phyloP scores from a whole-genome alignment of 23 tunicate species.

The Oikopleura albicans region DNA sequence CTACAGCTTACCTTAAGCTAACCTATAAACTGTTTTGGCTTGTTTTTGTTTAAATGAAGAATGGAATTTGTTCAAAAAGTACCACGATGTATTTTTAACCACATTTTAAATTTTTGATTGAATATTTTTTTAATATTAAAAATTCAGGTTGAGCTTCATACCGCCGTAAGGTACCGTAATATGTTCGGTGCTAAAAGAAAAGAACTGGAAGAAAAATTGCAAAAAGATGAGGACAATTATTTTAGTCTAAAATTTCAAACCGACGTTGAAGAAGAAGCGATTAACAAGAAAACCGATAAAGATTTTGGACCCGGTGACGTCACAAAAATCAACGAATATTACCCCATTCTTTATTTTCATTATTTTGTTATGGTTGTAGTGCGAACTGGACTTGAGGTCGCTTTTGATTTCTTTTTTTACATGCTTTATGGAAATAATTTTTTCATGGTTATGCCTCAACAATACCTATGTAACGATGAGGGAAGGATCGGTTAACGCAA shows the following conservation, averaged over 20 bases:
- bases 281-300: not conserved
- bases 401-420: not conserved
- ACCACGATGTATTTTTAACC: too few relatives aligned
- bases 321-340: not conserved
- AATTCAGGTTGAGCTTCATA: not conserved
- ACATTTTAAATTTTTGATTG: too few relatives aligned
- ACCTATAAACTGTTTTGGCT: too few relatives aligned
- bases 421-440: not conserved
- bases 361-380: not conserved
- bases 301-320: not conserved
- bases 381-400: not conserved
- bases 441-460: not conserved
- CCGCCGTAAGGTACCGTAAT: not conserved
- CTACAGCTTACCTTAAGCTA: too few relatives aligned
- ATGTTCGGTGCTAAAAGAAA: not conserved
- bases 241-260: not conserved
- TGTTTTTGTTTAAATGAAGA: too few relatives aligned
- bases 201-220: not conserved
- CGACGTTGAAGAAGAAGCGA: not conserved
- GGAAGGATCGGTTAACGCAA: too few relatives aligned
- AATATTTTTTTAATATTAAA: too few relatives aligned
- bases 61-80: too few relatives aligned
- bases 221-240: not conserved
- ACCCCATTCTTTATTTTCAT: not conserved
- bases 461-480: not conserved